Base-by-base conservation (phyloP, 1,140 invertebrate genomes). In the Anastrepha obliqua region DNA sequence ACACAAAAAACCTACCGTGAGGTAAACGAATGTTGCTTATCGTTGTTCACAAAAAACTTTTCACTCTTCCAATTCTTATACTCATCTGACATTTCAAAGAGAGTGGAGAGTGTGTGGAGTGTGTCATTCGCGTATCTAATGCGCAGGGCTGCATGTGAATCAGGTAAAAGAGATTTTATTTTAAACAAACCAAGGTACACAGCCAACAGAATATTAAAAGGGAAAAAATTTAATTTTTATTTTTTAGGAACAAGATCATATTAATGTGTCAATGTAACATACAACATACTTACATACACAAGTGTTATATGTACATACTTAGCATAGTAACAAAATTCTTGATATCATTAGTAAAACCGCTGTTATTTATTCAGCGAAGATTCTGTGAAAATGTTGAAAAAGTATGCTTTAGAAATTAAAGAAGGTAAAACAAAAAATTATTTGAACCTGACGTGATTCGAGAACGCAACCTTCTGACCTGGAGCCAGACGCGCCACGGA, bases 391-490 rank as follows among this genome's bases (percentile, higher is more conserved):
- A 29, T 29, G 29, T 29, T 29, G 29, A 29, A 29, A 29, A 29
- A 29, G 29, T 29, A 29, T 29, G 29, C 29, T 29, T 29, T 20
- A 59, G 60, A 64, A 58, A 86, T 59, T 39, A 20, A 87, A 15
- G 0, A 78, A 29, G 29, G 29, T 13, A 51, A 47, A n/a, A 17
- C 0, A 51, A 78, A 5, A 51, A 78, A 87, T 55, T 13, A 44
- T n/a, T 5, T 97, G 97, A 98, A 97, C 97, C 96, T 97, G 97
- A 98, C 97, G 97, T 98, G 97, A 98, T 97, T 98, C 96, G 97
- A 98, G 98, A 97, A 98, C 97, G 97, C 97, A 98, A 97, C 97
- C 97, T 98, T 98, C 97, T 97, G 97, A 98, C 98, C 97, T 98
- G 97, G 97, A 98, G 97, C 98, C 97, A 97, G 97, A 98, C 97